Percentiles rank a stretch among this genome's conserved stretches.
Evolutionary conservation across 2,888 invertebrate genomes (phyloP).

Genomic region (Drosophila hamatofila): DNA sequence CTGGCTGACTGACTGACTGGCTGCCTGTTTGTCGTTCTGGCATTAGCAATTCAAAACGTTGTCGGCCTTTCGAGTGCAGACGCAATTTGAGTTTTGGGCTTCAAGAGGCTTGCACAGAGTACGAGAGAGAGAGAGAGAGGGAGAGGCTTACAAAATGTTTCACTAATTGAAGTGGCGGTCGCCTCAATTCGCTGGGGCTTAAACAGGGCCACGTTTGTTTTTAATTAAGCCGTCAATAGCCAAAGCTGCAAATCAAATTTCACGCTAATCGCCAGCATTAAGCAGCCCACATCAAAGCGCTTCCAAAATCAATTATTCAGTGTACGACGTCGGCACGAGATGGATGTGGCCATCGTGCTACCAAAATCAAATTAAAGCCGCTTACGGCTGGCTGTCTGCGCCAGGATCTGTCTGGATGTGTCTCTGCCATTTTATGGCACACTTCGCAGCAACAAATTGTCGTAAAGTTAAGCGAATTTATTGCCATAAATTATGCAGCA

Average conservation of each 20-base stretch:
- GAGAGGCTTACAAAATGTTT: constrained; percentile 44
- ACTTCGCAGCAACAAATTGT: constrained; percentile 79
- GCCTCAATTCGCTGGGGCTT: constrained; percentile 30
- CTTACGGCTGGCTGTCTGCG: constrained; percentile 21
- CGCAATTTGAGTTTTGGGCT: constrained; percentile 54
- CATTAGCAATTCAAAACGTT: constrained; percentile 75
- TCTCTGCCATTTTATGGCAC: constrained; percentile 63
- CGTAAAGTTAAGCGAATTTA: constrained; percentile 81
- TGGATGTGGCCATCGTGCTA: not conserved
- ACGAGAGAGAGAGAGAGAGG: not conserved
- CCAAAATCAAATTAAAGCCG: constrained; percentile 62
- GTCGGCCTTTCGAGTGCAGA: constrained; percentile 43
- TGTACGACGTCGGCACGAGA: not conserved
- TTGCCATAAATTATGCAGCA: constrained; percentile 80
- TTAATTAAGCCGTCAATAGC: constrained; percentile 43
- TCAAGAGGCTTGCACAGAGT: constrained; percentile 29
- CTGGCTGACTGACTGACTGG: constrained; percentile 12
- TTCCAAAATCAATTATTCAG: constrained; percentile 60
- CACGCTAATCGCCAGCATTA: constrained; percentile 58
- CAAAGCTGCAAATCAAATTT: constrained; percentile 52
- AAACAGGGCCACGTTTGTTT: constrained; percentile 39
- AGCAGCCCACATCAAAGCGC: constrained; percentile 53
- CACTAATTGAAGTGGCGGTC: constrained; percentile 74
- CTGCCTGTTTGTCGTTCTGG: constrained; percentile 16
- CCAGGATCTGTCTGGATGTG: not conserved